phyloP scores from a whole-genome alignment of 2,113 vertebrate species.

The Turnix velox region DNA sequence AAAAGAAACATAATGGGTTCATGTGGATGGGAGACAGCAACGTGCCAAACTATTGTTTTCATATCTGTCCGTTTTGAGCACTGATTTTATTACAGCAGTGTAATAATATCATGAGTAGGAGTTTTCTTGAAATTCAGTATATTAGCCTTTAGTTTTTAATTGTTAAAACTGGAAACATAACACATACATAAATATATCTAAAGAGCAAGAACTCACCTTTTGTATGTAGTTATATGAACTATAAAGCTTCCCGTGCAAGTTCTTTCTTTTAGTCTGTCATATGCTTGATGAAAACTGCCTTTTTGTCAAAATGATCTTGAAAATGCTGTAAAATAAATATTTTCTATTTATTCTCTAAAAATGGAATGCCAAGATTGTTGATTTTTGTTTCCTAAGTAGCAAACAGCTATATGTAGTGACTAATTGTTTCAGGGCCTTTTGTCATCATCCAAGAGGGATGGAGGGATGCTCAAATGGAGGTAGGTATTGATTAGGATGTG shows the following conservation, averaged over 20 bases:
- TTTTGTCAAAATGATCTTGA: constrained; percentile 74
- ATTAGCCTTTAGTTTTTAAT: constrained; percentile 80
- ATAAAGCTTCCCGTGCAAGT: constrained; percentile 67
- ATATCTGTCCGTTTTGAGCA: constrained; percentile 37
- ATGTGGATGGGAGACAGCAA: neutral
- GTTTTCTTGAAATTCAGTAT: constrained; percentile 78
- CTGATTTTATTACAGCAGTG: constrained; percentile 50
- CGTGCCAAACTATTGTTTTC: neutral
- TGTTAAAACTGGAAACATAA: constrained; percentile 71
- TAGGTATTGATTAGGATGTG: neutral
- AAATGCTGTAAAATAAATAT: constrained; percentile 78
- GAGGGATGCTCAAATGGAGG: neutral
- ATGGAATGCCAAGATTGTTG: neutral
- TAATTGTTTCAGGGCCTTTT: neutral
- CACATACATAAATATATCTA: constrained; percentile 57
- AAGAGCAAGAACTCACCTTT: constrained; percentile 55
- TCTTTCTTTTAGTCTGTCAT: constrained; percentile 62
- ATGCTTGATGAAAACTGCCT: constrained; percentile 65
- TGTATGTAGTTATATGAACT: constrained; percentile 59
- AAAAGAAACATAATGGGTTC: neutral
- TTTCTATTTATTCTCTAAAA: constrained; percentile 75
- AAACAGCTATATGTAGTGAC: neutral
- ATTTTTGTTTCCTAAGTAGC: neutral
- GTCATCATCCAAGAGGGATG: neutral
- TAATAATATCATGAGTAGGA: constrained; percentile 70